Evolutionary conservation across 1,140 invertebrate genomes (phyloP).

Genomic region (Choristoneura fumiferana): DNA sequence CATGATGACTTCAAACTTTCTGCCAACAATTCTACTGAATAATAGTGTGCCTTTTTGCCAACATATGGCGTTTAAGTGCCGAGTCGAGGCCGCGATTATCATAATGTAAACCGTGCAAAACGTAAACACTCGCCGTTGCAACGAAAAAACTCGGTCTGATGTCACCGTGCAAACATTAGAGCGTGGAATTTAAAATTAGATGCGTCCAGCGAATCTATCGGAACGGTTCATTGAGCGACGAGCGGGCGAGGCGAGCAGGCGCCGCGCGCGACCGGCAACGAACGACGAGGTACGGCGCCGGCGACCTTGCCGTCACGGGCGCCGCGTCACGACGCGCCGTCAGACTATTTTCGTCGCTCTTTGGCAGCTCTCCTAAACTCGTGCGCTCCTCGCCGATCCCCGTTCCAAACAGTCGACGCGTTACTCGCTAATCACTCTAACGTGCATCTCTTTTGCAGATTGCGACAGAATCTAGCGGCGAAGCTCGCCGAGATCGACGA

Average conservation of each 20-base stretch:
- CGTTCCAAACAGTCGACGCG: conserved; percentile 33
- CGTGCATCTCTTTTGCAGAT: conserved; percentile 61
- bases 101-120: conserved; percentile 50
- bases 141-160: conserved; percentile 67
- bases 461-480: conserved; percentile 74
- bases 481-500: conserved; percentile 73
- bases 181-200: conserved; percentile 68
- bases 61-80: conserved; percentile 19
- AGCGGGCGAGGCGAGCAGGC: conserved; percentile 68
- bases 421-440: conserved; percentile 34
- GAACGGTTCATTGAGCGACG: conserved; percentile 73
- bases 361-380: conserved; percentile 58
- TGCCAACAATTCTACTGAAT: neutral
- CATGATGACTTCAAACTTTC: neutral
- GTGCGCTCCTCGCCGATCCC: conserved; percentile 38
- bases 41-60: neutral
- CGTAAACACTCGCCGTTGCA: conserved; percentile 69
- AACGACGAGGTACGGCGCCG: conserved; percentile 62
- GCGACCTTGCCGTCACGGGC: conserved; percentile 65
- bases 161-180: conserved; percentile 70
- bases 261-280: conserved; percentile 67
- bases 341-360: conserved; percentile 70
- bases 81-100: conserved; percentile 47
- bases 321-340: conserved; percentile 53
- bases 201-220: conserved; percentile 52